Evolutionary conservation across 1,140 invertebrate genomes (phyloP).

Genomic region (Lysiphlebus fabarum): DNA sequence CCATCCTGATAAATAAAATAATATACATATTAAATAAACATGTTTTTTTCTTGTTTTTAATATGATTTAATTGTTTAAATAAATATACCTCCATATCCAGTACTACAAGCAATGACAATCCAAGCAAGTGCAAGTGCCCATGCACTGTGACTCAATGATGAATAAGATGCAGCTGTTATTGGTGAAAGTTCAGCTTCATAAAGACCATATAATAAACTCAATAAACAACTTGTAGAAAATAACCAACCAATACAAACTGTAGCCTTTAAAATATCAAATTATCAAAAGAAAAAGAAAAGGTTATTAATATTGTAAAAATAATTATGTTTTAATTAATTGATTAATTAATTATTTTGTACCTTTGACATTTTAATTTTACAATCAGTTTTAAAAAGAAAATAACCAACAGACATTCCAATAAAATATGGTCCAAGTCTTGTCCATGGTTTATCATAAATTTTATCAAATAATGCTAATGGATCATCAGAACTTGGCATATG

Average conservation of each 20-base stretch:
- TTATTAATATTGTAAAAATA: not conserved
- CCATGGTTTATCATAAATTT: constrained; percentile 87
- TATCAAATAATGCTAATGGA: constrained; percentile 78
- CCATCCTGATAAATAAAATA: constrained; percentile 59
- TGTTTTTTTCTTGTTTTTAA: constrained; percentile 5
- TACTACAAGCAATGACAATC: constrained; percentile 86
- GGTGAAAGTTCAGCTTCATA: constrained; percentile 69
- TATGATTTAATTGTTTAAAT: not conserved
- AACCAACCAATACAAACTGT: constrained; percentile 69
- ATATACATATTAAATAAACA: constrained; percentile 17
- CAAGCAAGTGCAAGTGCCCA: constrained; percentile 81
- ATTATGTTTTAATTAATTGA: not conserved
- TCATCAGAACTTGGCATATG: constrained; percentile 77
- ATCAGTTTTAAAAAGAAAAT: constrained; percentile 78
- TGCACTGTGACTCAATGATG: constrained; percentile 76
- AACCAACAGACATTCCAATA: constrained; percentile 79
- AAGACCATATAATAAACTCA: constrained; percentile 73
- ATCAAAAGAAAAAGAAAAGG: constrained; percentile 8
- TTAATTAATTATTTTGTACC: constrained; percentile 47
- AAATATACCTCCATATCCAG: constrained; percentile 74
- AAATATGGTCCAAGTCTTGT: constrained; percentile 77
- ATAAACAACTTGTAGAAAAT: constrained; percentile 61
- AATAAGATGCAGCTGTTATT: constrained; percentile 73
- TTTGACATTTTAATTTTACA: constrained; percentile 73
- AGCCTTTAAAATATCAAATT: constrained; percentile 52